phyloP scores from a whole-genome alignment of 2,888 invertebrate genomes.

The Nemotelus nigrinus region DNA sequence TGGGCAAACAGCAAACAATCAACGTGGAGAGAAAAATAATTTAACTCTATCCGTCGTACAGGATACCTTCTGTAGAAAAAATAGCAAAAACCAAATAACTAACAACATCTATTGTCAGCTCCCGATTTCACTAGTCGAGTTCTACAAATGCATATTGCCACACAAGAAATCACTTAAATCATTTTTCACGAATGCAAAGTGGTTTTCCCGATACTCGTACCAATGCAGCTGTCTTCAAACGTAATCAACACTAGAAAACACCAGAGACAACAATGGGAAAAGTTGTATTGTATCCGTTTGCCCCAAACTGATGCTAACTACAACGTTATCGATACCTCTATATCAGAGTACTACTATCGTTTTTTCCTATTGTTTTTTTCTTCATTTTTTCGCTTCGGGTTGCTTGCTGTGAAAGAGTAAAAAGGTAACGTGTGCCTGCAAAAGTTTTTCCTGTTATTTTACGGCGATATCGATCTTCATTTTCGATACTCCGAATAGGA shows the following conservation, averaged over 20 bases:
- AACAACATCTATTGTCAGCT: no score
- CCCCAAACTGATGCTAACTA: neutral
- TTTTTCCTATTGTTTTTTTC: neutral
- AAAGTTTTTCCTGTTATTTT: neutral
- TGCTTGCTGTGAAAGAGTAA: neutral
- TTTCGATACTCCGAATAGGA: slow-evolving; percentile 40
- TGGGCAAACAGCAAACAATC: no score
- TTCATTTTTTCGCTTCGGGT: neutral
- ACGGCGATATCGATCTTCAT: slow-evolving; percentile 40
- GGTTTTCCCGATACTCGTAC: slow-evolving; percentile 21
- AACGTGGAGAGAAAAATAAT: no score
- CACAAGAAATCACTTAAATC: slow-evolving; percentile 31
- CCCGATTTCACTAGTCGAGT: neutral
- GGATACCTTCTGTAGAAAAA: no score
- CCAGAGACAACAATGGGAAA: neutral
- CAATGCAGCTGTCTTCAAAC: slow-evolving; percentile 27
- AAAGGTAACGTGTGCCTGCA: neutral
- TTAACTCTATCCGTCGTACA: no score
- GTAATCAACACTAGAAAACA: slow-evolving; percentile 30
- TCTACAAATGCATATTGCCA: neutral
- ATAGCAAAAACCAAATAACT: no score
- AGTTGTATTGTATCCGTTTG: slow-evolving; percentile 2
- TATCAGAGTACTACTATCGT: neutral
- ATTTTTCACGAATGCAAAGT: slow-evolving; percentile 35
- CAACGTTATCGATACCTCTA: slow-evolving; percentile 5